phyloP scores from a whole-genome alignment of 2,888 invertebrate genomes.

The Lissonota sp. region DNA sequence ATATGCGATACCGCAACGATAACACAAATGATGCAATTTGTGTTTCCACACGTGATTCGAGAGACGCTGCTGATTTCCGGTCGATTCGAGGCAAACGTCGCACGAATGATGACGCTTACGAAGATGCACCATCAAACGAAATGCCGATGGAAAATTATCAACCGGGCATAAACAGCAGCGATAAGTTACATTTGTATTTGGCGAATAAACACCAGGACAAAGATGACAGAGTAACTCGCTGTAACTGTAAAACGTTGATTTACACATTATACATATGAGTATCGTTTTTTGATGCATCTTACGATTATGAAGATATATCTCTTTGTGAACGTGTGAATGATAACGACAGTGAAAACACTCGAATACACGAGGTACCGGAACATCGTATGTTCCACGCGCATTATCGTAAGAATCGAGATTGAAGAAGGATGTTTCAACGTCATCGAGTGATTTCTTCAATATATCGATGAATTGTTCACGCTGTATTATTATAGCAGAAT shows the following conservation, averaged over 20 bases:
- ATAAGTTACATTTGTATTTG: conserved; percentile 88
- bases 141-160: conserved; percentile 92
- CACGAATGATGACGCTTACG: conserved; percentile 93
- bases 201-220: conserved; percentile 91
- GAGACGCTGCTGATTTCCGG: conserved; percentile 91
- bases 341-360: conserved; percentile 95
- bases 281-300: conserved; percentile 94
- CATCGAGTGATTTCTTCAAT: conserved; percentile 87
- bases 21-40: conserved; percentile 93
- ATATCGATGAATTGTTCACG: conserved; percentile 86
- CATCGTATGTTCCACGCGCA: conserved; percentile 84
- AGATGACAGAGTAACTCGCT: conserved; percentile 94
- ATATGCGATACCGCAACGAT: conserved; percentile 94
- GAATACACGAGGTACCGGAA: conserved; percentile 89
- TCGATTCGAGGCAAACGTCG: conserved; percentile 94
- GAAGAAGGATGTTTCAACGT: conserved; percentile 88
- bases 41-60: conserved; percentile 97
- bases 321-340: conserved; percentile 91
- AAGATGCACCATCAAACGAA: conserved; percentile 94
- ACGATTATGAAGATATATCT: conserved; percentile 93
- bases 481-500: conserved; percentile 81
- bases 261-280: conserved; percentile 94
- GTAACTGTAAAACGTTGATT: conserved; percentile 93
- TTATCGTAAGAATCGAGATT: conserved; percentile 90
- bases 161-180: conserved; percentile 93